Evolutionary conservation across 2,797 vertebrate species (phyloP).

Genomic region (Chaunax sp.): DNA sequence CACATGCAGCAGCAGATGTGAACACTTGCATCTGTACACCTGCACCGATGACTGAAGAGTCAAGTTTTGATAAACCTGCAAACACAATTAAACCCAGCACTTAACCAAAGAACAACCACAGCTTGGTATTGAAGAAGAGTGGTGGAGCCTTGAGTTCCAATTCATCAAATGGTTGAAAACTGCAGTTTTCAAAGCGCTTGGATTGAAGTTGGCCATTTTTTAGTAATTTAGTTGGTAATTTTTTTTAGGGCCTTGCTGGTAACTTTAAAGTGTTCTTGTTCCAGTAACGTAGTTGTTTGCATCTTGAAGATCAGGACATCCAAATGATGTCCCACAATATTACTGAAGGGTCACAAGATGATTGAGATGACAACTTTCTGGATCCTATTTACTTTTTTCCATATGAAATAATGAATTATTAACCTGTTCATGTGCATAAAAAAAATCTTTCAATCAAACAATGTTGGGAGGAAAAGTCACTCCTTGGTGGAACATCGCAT

Average conservation of each 20-base stretch:
- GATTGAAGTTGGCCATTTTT: no score
- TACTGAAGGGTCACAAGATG: not conserved
- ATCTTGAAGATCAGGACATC: not conserved
- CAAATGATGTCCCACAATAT: not conserved
- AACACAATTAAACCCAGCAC: not conserved
- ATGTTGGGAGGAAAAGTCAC: no score
- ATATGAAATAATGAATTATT: not conserved
- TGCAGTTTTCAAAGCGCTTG: no score
- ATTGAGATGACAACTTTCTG: not conserved
- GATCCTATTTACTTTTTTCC: not conserved
- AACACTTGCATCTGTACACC: no score
- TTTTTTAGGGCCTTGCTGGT: no score
- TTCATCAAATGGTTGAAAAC: no score
- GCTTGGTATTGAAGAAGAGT: not conserved
- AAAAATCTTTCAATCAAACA: not conserved
- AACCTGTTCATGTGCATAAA: not conserved
- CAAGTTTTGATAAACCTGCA: constrained; percentile 3
- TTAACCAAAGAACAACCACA: not conserved
- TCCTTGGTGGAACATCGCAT: not conserved
- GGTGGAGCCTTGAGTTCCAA: no score
- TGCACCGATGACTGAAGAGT: not conserved
- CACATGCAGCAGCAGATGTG: no score
- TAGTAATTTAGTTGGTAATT: no score
- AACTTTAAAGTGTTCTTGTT: not conserved
- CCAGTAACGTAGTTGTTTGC: not conserved